Evolutionary conservation across 2,113 vertebrate species (phyloP).

Genomic region (Sterna hirundo): DNA sequence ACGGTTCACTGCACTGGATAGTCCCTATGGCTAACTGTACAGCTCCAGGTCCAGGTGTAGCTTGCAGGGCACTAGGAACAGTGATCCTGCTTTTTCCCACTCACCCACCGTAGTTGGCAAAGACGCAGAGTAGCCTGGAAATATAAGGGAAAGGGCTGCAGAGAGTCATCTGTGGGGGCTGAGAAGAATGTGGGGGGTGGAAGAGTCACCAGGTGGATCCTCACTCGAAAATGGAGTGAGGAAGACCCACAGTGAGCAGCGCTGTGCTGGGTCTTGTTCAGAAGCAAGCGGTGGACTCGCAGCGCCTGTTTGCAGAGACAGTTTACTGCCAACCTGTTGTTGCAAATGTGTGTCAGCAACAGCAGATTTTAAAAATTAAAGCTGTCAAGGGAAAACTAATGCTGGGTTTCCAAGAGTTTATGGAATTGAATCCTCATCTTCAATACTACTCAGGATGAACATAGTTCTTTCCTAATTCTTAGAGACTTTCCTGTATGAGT

Average conservation of each 20-base stretch:
- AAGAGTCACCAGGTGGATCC: not conserved
- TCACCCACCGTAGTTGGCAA: not conserved
- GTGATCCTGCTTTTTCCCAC: not conserved
- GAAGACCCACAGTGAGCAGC: not conserved
- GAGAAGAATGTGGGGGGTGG: not conserved
- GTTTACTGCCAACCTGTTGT: not conserved
- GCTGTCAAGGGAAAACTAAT: not conserved
- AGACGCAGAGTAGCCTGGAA: not conserved
- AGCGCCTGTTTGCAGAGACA: not conserved
- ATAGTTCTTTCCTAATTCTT: slow-evolving; percentile 49
- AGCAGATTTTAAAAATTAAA: slow-evolving; percentile 8
- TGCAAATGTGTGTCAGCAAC: not conserved
- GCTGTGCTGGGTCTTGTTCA: not conserved
- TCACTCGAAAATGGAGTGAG: not conserved
- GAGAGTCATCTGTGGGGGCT: not conserved
- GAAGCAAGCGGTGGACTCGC: not conserved
- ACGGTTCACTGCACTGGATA: not conserved
- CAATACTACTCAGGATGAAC: not conserved
- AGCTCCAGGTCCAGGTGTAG: not conserved
- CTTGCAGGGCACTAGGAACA: not conserved
- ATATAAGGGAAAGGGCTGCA: not conserved
- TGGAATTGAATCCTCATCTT: not conserved
- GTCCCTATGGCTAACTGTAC: not conserved
- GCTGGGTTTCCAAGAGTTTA: slow-evolving; percentile 35
- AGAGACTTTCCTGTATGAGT: slow-evolving; percentile 52